Conservation (phyloP, 2,113 vertebrate genomes). For the Taxidea taxus region DNA sequence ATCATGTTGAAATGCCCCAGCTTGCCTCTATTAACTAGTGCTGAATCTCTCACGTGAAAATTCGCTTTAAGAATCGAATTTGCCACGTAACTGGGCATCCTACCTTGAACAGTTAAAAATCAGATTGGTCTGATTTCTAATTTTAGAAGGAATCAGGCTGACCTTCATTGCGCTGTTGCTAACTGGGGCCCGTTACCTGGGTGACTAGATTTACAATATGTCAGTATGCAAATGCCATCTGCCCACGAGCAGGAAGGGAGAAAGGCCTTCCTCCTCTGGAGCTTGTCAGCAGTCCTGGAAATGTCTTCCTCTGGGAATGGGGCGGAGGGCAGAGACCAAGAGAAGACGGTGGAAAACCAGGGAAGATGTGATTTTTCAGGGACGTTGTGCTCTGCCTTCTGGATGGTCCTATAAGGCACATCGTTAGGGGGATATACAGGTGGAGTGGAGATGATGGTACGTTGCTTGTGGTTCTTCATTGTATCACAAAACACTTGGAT, state of each 20-base stretch:
- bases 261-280: conserved; percentile 11
- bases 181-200: conserved; percentile 74
- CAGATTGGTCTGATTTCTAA: conserved; percentile 58
- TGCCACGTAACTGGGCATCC: conserved; percentile 32
- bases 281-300: conserved; percentile 29
- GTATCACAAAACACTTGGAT: background rate
- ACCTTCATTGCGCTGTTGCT: conserved; percentile 73
- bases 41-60: background rate
- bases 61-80: conserved; percentile 10
- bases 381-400: background rate
- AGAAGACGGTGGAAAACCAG: background rate
- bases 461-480: background rate
- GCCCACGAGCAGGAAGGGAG: conserved; percentile 63
- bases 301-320: background rate
- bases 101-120: conserved; percentile 69
- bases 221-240: conserved; percentile 82
- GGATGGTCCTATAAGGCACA: too few relatives aligned
- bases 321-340: background rate
- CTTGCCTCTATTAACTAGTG: background rate
- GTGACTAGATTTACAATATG: conserved; percentile 80
- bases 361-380: background rate
- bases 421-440: background rate
- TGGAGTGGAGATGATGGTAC: background rate
- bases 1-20: background rate
- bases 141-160: conserved; percentile 72